phyloP scores from a whole-genome alignment of 2,888 invertebrate species.

The Chaitophorus viminalis region DNA sequence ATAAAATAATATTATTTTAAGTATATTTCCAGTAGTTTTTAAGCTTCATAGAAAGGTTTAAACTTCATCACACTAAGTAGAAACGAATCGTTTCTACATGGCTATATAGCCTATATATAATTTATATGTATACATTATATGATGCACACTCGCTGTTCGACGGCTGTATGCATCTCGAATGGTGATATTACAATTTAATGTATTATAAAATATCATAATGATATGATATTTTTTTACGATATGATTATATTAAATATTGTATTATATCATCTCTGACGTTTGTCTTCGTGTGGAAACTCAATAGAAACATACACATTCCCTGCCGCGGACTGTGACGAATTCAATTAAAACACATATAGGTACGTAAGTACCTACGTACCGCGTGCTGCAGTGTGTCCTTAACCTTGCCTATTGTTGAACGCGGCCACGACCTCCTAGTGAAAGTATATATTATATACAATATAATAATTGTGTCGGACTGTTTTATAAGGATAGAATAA shows the following conservation, averaged over 20 bases:
- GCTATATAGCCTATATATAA: too few relatives aligned
- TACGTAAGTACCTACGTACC: background rate
- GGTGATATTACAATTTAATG: background rate
- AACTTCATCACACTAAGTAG: too few relatives aligned
- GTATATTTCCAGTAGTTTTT: too few relatives aligned
- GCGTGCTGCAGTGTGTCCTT: conserved; percentile 22
- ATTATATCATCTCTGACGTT: background rate
- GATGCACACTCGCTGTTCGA: background rate
- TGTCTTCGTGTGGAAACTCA: background rate
- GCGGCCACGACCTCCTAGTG: conserved; percentile 35
- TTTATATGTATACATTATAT: too few relatives aligned
- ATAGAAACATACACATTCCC: background rate
- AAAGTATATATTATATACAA: conserved; percentile 31
- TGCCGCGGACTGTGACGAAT: conserved; percentile 29
- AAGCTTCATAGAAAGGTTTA: too few relatives aligned
- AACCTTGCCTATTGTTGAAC: conserved; percentile 52
- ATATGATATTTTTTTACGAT: background rate
- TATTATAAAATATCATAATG: background rate
- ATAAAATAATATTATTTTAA: too few relatives aligned
- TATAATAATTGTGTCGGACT: conserved; percentile 1
- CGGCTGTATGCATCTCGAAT: background rate
- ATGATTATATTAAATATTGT: background rate
- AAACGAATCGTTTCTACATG: too few relatives aligned
- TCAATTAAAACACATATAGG: conserved; percentile 18
- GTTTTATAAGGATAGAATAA: background rate